Evolutionary conservation across 2,113 vertebrate genomes (phyloP).

Genomic region (Cacatua alba): DNA sequence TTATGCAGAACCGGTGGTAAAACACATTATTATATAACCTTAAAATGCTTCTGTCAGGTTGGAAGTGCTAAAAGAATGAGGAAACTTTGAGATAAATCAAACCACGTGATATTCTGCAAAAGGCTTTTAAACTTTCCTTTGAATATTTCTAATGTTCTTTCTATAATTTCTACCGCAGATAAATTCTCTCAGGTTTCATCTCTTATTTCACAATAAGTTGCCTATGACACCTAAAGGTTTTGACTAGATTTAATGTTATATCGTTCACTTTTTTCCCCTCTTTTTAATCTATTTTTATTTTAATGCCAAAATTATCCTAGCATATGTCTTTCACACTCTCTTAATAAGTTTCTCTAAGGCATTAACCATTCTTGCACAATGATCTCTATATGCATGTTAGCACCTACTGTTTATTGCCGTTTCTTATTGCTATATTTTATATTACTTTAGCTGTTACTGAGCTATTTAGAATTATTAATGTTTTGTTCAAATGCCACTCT

Average conservation of each 20-base stretch:
- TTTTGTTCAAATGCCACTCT: not conserved
- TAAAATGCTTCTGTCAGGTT: conserved; percentile 66
- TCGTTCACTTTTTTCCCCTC: not conserved
- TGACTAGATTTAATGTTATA: conserved; percentile 9
- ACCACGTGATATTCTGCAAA: conserved; percentile 40
- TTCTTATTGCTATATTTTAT: not conserved
- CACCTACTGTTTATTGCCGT: conserved; percentile 2
- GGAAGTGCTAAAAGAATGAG: conserved; percentile 42
- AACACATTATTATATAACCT: conserved; percentile 47
- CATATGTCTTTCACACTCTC: not conserved
- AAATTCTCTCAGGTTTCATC: conserved; percentile 49
- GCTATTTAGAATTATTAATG: conserved; percentile 1
- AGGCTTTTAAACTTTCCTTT: conserved; percentile 39
- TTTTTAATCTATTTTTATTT: conserved; percentile 44
- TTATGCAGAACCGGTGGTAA: conserved; percentile 46
- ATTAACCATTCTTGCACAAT: not conserved
- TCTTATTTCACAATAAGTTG: conserved; percentile 54
- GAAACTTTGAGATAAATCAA: conserved; percentile 64
- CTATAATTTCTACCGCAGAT: conserved; percentile 52
- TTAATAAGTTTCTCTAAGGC: not conserved
- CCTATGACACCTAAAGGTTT: conserved; percentile 37
- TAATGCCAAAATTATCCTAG: conserved; percentile 22
- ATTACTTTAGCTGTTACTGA: not conserved
- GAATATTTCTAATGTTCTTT: conserved; percentile 44
- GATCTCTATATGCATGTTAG: not conserved